phyloP scores from a whole-genome alignment of 2,113 vertebrate genomes.

The Macquaria australasica region DNA sequence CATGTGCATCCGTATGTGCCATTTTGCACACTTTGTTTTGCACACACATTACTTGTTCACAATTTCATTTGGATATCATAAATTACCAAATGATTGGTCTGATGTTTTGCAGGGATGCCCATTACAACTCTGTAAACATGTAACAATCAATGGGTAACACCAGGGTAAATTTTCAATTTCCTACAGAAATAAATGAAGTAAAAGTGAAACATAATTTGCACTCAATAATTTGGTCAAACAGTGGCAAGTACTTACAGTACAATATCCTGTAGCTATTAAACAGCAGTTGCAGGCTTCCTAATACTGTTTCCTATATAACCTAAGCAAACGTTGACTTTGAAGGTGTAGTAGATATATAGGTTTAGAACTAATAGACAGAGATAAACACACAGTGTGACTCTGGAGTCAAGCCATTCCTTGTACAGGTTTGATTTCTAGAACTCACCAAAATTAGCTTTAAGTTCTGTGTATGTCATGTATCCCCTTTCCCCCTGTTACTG shows the following conservation, averaged over 20 bases:
- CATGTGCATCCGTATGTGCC: slow-evolving; percentile 34
- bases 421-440: neutral
- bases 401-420: too few species aligned
- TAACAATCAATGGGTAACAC: neutral
- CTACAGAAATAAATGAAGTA: neutral
- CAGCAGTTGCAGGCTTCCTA: neutral
- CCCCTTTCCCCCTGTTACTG: neutral
- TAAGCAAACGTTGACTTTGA: neutral
- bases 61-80: neutral
- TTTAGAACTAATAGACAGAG: neutral
- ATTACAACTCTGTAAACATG: neutral
- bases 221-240: neutral
- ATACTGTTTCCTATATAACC: neutral
- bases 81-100: neutral
- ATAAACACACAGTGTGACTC: neutral
- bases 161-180: neutral
- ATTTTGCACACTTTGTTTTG: slow-evolving; percentile 34
- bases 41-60: slow-evolving; percentile 4
- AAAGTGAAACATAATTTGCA: neutral
- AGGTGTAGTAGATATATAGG: neutral
- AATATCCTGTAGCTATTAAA: neutral
- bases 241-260: neutral
- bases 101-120: neutral
- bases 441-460: neutral
- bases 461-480: neutral